Percentiles rank a stretch among this genome's conserved stretches.
These are phyloP conservation scores for Drosophila rhopaloa DNA, from an alignment of 1,140 invertebrate species.

Conservation along the genomic window DNA sequence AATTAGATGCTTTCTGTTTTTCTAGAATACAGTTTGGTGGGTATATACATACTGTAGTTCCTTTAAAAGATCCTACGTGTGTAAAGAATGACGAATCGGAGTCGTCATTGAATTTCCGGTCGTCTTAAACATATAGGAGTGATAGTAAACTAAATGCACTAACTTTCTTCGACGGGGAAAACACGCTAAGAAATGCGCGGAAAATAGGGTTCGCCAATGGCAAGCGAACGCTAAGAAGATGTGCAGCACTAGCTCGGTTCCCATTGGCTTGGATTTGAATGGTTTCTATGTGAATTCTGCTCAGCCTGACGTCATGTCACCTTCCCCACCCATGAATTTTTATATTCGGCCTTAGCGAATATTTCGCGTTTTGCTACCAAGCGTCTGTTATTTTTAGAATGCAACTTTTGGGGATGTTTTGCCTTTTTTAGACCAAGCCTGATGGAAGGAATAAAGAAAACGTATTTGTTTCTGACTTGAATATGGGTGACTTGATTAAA, in stretches of 20 bases:
- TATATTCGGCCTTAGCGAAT: neutral
- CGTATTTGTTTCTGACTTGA: neutral
- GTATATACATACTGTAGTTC: no score
- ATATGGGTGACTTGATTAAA: conserved; percentile 1
- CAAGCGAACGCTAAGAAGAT: conserved; percentile 24
- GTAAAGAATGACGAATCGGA: no score
- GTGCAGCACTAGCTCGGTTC: conserved; percentile 25
- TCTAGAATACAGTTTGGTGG: no score
- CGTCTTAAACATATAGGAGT: neutral
- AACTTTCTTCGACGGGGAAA: conserved; percentile 15
- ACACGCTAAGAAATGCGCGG: conserved; percentile 34
- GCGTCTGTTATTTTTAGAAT: neutral
- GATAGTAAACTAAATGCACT: neutral
- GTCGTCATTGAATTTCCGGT: neutral
- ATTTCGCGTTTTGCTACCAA: conserved; percentile 8
- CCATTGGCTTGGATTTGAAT: conserved; percentile 49
- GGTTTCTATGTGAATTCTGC: conserved; percentile 7
- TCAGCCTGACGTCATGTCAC: neutral
- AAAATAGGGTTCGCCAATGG: conserved; percentile 60
- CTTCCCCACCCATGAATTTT: neutral
- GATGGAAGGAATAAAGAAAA: no score
- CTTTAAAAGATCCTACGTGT: no score
- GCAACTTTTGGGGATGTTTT: neutral
- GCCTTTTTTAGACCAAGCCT: neutral
- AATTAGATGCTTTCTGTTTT: no score